These are phyloP conservation scores for Cyclura pinguis DNA, from an alignment of 2,797 vertebrate genomes.

Conservation along the genomic window DNA sequence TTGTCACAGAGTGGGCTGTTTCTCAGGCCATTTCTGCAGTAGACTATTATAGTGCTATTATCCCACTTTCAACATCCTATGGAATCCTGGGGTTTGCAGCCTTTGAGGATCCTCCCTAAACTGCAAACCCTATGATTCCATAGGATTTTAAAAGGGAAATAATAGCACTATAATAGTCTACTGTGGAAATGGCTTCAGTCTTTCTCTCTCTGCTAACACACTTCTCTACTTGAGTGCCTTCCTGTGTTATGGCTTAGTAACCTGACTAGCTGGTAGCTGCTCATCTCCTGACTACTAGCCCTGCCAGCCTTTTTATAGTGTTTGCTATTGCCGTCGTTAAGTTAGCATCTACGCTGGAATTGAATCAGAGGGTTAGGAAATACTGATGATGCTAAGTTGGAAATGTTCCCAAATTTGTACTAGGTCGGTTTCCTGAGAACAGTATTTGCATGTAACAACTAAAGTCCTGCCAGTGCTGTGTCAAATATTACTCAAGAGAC, in stretches of 20 bases:
- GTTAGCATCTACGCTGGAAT: not conserved
- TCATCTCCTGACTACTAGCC: too few relatives aligned
- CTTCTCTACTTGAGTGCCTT: not conserved
- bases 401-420: constrained; percentile 1
- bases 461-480: not conserved
- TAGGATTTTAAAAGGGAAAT: too few relatives aligned
- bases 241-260: not conserved
- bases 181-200: not conserved
- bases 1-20: not conserved
- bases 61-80: too few relatives aligned
- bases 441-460: not conserved
- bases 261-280: not conserved
- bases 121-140: too few relatives aligned
- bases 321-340: too few relatives aligned
- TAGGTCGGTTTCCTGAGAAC: not conserved
- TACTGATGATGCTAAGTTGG: not conserved
- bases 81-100: too few relatives aligned
- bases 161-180: too few relatives aligned
- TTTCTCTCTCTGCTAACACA: not conserved
- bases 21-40: too few relatives aligned
- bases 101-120: too few relatives aligned
- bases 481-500: not conserved
- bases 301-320: not conserved
- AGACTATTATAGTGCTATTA: too few relatives aligned
- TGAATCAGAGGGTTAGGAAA: not conserved